These are phyloP conservation scores for Theropithecus gelada DNA, from an alignment of 2,113 vertebrate genomes.

Conservation along the genomic window DNA sequence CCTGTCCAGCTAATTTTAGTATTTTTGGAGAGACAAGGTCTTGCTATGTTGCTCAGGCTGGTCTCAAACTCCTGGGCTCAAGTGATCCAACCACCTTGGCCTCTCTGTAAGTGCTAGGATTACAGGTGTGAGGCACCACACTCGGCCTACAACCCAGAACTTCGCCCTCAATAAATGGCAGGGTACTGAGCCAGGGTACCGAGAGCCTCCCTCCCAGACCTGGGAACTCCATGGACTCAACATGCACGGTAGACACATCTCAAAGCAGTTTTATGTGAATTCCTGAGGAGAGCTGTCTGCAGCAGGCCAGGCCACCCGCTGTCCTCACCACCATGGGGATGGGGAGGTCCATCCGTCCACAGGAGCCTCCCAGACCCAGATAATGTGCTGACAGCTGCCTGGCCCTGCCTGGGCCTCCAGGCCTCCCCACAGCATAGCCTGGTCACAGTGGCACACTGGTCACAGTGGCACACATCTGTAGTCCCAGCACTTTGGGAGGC, in stretches of 20 bases:
- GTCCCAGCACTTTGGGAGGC: no score
- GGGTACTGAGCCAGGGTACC: no score
- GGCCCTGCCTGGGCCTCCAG: accelerated
- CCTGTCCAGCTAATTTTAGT: no score
- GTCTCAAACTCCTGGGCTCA: no score
- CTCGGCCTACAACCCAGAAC: not conserved
- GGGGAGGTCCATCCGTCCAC: not conserved
- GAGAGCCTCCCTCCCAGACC: not conserved
- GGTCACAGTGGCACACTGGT: no score
- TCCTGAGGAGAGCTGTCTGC: not conserved
- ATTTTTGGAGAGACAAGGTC: no score
- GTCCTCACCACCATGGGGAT: not conserved
- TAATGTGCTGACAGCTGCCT: not conserved
- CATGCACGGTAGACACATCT: not conserved
- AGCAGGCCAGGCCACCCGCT: not conserved
- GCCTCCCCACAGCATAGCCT: not conserved
- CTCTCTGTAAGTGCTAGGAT: no score
- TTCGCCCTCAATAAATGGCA: not conserved
- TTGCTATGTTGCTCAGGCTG: no score
- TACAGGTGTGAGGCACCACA: no score
- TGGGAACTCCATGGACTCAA: not conserved
- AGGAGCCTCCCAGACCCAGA: not conserved
- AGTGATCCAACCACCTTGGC: no score
- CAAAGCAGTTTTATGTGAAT: not conserved
- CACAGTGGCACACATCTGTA: no score